Conservation (phyloP, 2,113 vertebrate species). For the Cephalophus harveyi region DNA sequence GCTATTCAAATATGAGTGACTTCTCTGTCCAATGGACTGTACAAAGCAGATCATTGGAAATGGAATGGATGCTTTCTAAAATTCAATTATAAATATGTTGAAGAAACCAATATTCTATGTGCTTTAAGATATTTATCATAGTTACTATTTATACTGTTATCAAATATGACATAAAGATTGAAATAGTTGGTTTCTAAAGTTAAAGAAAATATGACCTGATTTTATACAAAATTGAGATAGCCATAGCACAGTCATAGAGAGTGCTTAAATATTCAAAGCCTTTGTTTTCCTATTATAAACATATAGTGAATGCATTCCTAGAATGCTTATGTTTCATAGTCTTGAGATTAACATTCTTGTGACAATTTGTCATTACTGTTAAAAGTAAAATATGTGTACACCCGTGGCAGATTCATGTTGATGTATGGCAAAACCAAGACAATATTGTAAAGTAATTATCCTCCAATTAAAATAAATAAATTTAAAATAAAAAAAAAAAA, state of each 20-base stretch:
- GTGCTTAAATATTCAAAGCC: neutral
- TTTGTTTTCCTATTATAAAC: neutral
- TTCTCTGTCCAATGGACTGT: neutral
- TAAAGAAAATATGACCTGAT: neutral
- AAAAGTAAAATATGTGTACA: neutral
- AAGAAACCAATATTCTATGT: neutral
- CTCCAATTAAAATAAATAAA: too few relatives aligned
- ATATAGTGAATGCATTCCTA: neutral
- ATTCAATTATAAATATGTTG: neutral
- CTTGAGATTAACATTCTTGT: neutral
- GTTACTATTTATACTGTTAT: neutral
- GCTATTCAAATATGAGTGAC: neutral
- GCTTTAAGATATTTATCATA: neutral
- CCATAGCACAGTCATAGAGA: neutral
- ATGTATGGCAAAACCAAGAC: too few relatives aligned
- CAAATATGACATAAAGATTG: neutral
- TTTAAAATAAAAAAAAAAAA: too few relatives aligned
- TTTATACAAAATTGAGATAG: constrained; percentile 15
- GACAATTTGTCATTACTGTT: neutral
- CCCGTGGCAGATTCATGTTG: too few relatives aligned
- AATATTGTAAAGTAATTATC: too few relatives aligned
- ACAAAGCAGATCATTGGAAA: neutral
- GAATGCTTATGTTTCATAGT: neutral
- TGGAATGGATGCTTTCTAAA: neutral
- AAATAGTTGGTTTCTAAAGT: neutral